phyloP scores from a whole-genome alignment of 2,113 vertebrate species.

The Sturnira hondurensis region DNA sequence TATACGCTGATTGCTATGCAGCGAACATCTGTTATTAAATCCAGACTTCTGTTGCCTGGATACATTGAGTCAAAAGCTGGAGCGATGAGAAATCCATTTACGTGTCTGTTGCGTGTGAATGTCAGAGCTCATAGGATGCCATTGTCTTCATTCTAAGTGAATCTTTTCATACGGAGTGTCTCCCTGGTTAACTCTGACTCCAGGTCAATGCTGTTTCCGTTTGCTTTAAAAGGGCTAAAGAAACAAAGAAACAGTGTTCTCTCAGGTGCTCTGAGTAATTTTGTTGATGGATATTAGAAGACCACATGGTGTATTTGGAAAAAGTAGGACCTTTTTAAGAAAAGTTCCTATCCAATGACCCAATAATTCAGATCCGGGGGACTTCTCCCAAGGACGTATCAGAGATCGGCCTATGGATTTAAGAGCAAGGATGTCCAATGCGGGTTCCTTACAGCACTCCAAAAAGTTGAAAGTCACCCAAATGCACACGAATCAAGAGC shows the following conservation, averaged over 20 bases:
- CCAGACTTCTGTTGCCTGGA: conserved; percentile 75
- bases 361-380: background rate
- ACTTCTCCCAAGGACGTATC: background rate
- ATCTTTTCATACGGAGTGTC: conserved; percentile 43
- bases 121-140: conserved; percentile 41
- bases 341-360: background rate
- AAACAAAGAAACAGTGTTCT: conserved; percentile 22
- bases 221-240: background rate
- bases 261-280: background rate
- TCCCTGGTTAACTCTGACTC: conserved; percentile 34
- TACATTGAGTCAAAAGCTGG: conserved; percentile 69
- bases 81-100: conserved; percentile 65
- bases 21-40: conserved; percentile 65
- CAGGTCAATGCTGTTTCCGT: background rate
- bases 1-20: conserved; percentile 26
- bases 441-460: background rate
- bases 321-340: background rate
- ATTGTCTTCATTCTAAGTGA: conserved; percentile 53
- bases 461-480: background rate
- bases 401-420: background rate
- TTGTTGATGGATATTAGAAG: background rate
- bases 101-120: conserved; percentile 34
- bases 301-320: background rate
- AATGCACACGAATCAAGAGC: background rate
- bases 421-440: background rate